Base-by-base conservation (phyloP, 2,888 invertebrate species). In the Trissonchulus latispiculum region DNA sequence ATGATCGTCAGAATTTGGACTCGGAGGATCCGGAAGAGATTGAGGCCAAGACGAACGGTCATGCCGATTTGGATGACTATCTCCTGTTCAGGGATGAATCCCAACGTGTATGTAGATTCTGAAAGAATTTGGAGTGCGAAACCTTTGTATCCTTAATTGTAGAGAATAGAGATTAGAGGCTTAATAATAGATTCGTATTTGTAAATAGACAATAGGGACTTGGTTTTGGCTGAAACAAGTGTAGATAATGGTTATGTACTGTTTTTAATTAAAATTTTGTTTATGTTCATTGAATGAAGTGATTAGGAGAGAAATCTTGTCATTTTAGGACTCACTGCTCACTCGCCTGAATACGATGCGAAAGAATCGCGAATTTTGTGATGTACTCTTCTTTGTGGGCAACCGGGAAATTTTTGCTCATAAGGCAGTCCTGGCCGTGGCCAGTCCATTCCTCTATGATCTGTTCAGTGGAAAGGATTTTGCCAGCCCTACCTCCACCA, bases 331-430 rank as follows among this genome's bases (percentile, higher is more conserved):
- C 64, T 77, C 78, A 1, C 74, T 83, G 33, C 78, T 85, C 69
- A 76, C 77, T 18, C 78, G 80, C 15, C 78, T 86, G 72, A 82
- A 83, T 76, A 82, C 81, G 28, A 81, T 86, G 77, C 83, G 85
- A 18, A 80, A 82, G 84, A 90, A 90, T 83, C 88, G 90, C 74
- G 90, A 92, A 83, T 91, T 93, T 85, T 93, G 90, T 86, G 93
- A 93, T 86, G 91, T 91, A 79, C 88, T 90, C 80, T 87, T 93
- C 80, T 89, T 90, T 83, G 91, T 89, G 78, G 90, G 88, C 68
- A 89, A 87, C 78, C 86, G 87, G 59, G 92, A 91, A 83, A 87
- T 90, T 70, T 88, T 88, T 76, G 90, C 89, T 23, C 93, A 93
- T 84, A 87, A 90, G 78, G 91, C 90, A 71, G 90, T 92, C 75